Evolutionary conservation across 92 coral and sea anemone species (phyloP).

Genomic region (Actinostola sp.): DNA sequence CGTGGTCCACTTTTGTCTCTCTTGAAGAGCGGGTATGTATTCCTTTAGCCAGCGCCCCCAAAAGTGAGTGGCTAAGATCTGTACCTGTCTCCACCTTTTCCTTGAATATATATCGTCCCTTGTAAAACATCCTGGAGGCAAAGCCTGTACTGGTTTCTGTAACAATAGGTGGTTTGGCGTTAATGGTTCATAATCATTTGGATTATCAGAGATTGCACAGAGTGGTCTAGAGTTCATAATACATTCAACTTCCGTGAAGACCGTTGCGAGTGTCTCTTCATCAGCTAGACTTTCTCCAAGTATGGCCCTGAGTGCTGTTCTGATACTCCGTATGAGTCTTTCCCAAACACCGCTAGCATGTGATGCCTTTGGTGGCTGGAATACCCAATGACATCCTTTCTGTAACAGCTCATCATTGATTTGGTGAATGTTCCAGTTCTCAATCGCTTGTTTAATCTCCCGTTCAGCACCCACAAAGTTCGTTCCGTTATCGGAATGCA

Average conservation of each 20-base stretch:
- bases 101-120: slow-evolving; percentile 4
- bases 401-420: slow-evolving; percentile 34
- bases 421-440: slow-evolving; percentile 39
- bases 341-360: slow-evolving; percentile 48
- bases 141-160: not conserved
- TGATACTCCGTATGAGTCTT: slow-evolving; percentile 44
- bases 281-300: slow-evolving; percentile 45
- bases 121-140: slow-evolving; percentile 19
- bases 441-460: slow-evolving; percentile 33
- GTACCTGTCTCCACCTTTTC: slow-evolving; percentile 11
- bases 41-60: slow-evolving; percentile 16
- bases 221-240: slow-evolving; percentile 52
- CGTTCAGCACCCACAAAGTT: slow-evolving; percentile 58
- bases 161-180: slow-evolving; percentile 16
- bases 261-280: slow-evolving; percentile 43
- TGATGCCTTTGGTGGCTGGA: slow-evolving; percentile 56
- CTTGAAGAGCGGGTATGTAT: slow-evolving; percentile 1
- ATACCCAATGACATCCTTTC: slow-evolving; percentile 53
- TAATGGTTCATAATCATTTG: not conserved
- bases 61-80: not conserved
- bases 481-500: slow-evolving; percentile 54
- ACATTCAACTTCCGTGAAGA: slow-evolving; percentile 51
- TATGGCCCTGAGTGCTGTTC: slow-evolving; percentile 41
- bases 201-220: slow-evolving; percentile 16
- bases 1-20: slow-evolving; percentile 25